Percentiles rank a stretch among this genome's conserved stretches.
phyloP scores from a whole-genome alignment of 2,888 invertebrate species.

The Mesopsocus fuscifrons region DNA sequence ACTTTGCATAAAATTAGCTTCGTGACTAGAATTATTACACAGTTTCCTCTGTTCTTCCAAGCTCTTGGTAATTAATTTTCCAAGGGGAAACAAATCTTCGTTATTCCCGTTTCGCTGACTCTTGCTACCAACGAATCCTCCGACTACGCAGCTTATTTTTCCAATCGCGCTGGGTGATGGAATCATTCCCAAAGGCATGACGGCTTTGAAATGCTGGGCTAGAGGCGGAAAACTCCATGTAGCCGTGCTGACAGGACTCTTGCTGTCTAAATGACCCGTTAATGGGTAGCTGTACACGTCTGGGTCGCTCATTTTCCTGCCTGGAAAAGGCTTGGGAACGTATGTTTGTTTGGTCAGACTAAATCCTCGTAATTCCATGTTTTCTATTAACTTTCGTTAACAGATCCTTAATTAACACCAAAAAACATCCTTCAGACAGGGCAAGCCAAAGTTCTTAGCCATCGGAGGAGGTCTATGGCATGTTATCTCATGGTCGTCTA shows the following conservation, averaged over 20 bases:
- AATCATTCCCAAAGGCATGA: not conserved
- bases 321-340: too few relatives aligned
- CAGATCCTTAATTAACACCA: too few relatives aligned
- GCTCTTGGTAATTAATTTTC: not conserved
- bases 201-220: not conserved
- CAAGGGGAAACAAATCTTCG: not conserved
- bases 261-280: not conserved
- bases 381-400: too few relatives aligned
- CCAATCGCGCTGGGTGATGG: not conserved
- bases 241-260: not conserved
- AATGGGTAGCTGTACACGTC: not conserved
- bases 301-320: not conserved
- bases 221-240: not conserved
- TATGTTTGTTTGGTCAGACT: too few relatives aligned
- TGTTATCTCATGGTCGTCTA: too few relatives aligned
- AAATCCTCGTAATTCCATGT: too few relatives aligned
- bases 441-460: too few relatives aligned
- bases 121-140: slow-evolving; percentile 5
- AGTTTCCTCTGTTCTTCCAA: not conserved
- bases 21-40: not conserved
- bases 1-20: not conserved
- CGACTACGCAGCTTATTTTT: not conserved
- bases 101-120: slow-evolving; percentile 1
- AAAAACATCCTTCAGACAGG: too few relatives aligned
- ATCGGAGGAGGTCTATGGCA: too few relatives aligned